phyloP scores from a whole-genome alignment of 2,797 vertebrate genomes.

The Iguana delicatissima region DNA sequence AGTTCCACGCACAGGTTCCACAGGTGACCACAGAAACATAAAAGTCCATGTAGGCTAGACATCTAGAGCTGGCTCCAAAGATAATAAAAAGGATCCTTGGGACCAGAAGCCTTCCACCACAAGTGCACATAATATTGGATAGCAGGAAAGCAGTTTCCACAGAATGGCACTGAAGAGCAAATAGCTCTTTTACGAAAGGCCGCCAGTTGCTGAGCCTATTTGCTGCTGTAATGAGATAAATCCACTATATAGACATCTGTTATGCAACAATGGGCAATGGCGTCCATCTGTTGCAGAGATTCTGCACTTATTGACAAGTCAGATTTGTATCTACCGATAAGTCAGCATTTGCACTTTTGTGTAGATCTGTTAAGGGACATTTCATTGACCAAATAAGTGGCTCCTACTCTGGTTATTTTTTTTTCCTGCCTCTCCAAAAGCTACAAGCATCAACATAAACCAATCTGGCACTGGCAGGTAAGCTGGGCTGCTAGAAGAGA shows the following conservation, averaged over 20 bases:
- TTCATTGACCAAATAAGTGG: slow-evolving; percentile 52
- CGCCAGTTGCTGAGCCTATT: background rate
- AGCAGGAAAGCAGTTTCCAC: background rate
- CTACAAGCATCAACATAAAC: slow-evolving; percentile 59
- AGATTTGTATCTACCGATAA: slow-evolving; percentile 57
- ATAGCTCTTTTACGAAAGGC: background rate
- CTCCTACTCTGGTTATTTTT: slow-evolving; percentile 12
- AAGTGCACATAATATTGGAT: background rate
- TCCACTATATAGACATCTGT: slow-evolving; percentile 42
- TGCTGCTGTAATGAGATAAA: slow-evolving; percentile 41
- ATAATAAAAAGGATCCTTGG: background rate
- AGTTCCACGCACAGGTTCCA: no score
- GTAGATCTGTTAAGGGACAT: slow-evolving; percentile 48
- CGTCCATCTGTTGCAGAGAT: slow-evolving; percentile 61
- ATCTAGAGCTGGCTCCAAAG: no score
- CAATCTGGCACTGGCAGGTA: slow-evolving; percentile 54
- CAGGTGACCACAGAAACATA: no score
- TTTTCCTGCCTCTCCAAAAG: slow-evolving; percentile 46
- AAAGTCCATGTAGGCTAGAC: background rate
- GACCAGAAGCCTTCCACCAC: background rate
- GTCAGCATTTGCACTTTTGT: slow-evolving; percentile 46
- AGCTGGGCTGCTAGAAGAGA: slow-evolving; percentile 52
- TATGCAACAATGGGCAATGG: slow-evolving; percentile 46
- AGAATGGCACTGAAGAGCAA: background rate
- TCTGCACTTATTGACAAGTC: slow-evolving; percentile 52